Percentiles rank a stretch among this genome's conserved stretches.
phyloP scores from a whole-genome alignment of 2,113 vertebrate genomes.

The Sebastes schlegelii region DNA sequence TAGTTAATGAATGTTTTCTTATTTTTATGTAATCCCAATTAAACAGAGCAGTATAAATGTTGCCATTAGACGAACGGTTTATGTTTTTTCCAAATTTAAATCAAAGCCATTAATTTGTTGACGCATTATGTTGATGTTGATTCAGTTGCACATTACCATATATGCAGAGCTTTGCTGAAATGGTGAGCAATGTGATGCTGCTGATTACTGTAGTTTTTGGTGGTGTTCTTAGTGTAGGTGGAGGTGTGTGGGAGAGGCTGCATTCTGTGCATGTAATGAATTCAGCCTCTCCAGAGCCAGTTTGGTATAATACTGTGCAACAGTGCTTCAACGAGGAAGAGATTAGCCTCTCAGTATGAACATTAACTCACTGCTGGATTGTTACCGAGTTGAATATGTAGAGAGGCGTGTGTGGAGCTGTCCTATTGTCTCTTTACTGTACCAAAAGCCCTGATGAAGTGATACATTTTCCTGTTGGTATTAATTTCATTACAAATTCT shows the following conservation, averaged over 20 bases:
- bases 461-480: background rate
- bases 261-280: constrained; percentile 82
- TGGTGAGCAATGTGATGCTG: constrained; percentile 68
- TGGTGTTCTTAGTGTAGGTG: constrained; percentile 80
- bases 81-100: constrained; percentile 43
- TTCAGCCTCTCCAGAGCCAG: constrained; percentile 77
- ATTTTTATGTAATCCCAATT: constrained; percentile 45
- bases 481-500: background rate
- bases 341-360: constrained; percentile 44
- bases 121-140: constrained; percentile 55
- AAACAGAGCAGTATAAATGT: constrained; percentile 32
- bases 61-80: constrained; percentile 35
- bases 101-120: constrained; percentile 57
- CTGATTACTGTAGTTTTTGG: constrained; percentile 73
- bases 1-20: constrained; percentile 32
- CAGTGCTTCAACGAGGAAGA: constrained; percentile 52
- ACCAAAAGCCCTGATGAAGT: background rate
- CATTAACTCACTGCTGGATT: constrained; percentile 27
- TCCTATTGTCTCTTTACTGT: background rate
- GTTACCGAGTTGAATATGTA: constrained; percentile 14
- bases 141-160: constrained; percentile 57
- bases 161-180: constrained; percentile 55
- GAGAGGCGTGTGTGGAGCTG: background rate
- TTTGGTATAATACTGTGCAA: constrained; percentile 61
- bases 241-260: constrained; percentile 84